A percentile compares a stretch with the other conserved stretches of the same genome.
These are phyloP conservation scores for Leucophenga maculata DNA, from an alignment of 2,888 invertebrate species.

Conservation along the genomic window DNA sequence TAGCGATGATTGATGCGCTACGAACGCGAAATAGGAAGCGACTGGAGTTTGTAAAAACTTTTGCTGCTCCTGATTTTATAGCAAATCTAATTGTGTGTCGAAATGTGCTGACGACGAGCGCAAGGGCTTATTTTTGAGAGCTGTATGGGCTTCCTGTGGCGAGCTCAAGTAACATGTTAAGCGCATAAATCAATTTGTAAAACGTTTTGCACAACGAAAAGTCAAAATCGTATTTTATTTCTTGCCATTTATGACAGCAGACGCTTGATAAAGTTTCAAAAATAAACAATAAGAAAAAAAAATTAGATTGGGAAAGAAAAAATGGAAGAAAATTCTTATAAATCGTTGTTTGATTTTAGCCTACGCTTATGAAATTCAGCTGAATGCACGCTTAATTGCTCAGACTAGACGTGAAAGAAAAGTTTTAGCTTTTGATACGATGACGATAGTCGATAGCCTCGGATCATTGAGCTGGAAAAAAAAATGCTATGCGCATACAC, in stretches of 20 bases:
- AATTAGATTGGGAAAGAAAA: conserved; percentile 8
- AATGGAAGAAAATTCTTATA: conserved; percentile 47
- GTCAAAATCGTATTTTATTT: conserved; percentile 9
- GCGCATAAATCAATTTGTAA: conserved; percentile 67
- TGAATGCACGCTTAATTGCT: conserved; percentile 63
- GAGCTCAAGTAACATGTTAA: conserved; percentile 53
- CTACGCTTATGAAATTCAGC: conserved; percentile 38
- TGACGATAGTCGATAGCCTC: background rate
- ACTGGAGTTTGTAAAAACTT: conserved; percentile 43
- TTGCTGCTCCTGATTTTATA: conserved; percentile 56
- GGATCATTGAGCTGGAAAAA: conserved; percentile 53
- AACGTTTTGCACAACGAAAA: conserved; percentile 47
- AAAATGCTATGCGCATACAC: conserved; percentile 11
- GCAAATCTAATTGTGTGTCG: conserved; percentile 60
- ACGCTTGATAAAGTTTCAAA: conserved; percentile 35
- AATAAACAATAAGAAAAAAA: conserved; percentile 27
- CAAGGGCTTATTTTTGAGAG: conserved; percentile 7
- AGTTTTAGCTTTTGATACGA: background rate
- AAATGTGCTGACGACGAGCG: conserved; percentile 36
- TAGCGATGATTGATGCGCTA: conserved; percentile 60
- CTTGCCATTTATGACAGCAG: conserved; percentile 37
- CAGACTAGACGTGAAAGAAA: conserved; percentile 42
- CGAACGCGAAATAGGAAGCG: conserved; percentile 13
- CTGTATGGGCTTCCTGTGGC: background rate
- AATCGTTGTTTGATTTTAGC: conserved; percentile 53